Evolutionary conservation across 2,888 invertebrate species (phyloP).

Genomic region (Drosophila diplacantha): DNA sequence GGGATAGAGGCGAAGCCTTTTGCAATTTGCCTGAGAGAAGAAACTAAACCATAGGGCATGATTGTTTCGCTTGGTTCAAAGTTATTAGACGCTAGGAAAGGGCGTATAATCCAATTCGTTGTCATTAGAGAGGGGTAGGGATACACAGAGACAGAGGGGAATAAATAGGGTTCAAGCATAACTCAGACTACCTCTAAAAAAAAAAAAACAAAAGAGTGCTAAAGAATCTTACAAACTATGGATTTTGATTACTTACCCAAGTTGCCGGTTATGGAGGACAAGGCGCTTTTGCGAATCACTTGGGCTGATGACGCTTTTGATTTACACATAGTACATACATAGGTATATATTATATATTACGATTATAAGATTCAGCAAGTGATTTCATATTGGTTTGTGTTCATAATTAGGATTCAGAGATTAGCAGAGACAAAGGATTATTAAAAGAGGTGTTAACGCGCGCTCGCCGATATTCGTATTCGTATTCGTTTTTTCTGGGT

Average conservation of each 20-base stretch:
- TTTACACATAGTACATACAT: conserved; percentile 70
- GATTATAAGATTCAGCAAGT: conserved; percentile 65
- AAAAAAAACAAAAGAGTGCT: conserved; percentile 49
- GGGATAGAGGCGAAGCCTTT: not conserved
- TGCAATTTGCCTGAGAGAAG: not conserved
- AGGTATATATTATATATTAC: conserved; percentile 60
- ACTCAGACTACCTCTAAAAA: conserved; percentile 53
- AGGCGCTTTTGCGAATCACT: conserved; percentile 88
- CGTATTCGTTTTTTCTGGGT: not conserved
- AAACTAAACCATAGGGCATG: conserved; percentile 3
- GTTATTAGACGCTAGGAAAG: conserved; percentile 1
- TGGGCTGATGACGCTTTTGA: conserved; percentile 78
- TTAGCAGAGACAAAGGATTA: conserved; percentile 42
- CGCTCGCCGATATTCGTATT: conserved; percentile 10
- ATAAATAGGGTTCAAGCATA: conserved; percentile 18
- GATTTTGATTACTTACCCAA: conserved; percentile 87
- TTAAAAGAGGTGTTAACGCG: conserved; percentile 14
- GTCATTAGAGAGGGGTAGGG: conserved; percentile 1
- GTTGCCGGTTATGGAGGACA: conserved; percentile 92
- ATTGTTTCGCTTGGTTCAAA: not conserved
- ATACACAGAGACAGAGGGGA: not conserved
- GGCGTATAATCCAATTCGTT: conserved; percentile 9
- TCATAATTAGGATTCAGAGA: conserved; percentile 36
- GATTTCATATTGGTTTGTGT: conserved; percentile 46
- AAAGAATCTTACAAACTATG: conserved; percentile 49